These are phyloP conservation scores for Lasioglossum malachurum DNA, from an alignment of 2,888 invertebrate genomes.

Conservation along the genomic window DNA sequence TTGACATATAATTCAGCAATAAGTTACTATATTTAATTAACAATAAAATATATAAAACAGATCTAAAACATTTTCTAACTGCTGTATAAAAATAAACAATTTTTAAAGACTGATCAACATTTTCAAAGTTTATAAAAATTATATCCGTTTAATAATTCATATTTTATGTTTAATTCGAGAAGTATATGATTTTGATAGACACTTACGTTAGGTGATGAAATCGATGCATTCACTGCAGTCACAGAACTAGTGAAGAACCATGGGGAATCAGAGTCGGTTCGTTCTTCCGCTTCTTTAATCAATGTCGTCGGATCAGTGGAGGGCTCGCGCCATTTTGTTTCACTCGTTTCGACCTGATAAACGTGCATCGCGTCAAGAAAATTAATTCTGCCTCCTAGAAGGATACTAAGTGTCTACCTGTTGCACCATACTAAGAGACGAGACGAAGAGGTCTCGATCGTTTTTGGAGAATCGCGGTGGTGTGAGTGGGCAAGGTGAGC, in stretches of 20 bases:
- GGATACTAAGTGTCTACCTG: constrained; percentile 77
- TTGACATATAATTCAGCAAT: neutral
- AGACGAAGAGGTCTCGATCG: constrained; percentile 70
- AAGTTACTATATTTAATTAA: neutral
- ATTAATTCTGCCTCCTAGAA: constrained; percentile 70
- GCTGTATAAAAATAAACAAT: neutral
- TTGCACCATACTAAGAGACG: constrained; percentile 70
- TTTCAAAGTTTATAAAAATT: neutral
- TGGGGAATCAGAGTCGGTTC: neutral
- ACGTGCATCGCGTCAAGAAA: constrained; percentile 54
- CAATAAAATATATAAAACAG: too few species aligned
- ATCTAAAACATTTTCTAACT: neutral
- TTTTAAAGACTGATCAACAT: neutral
- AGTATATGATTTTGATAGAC: neutral
- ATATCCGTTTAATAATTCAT: neutral
- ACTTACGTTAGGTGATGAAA: neutral
- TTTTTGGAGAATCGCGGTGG: constrained; percentile 63
- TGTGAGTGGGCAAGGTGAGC: constrained; percentile 8
- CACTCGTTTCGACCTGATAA: constrained; percentile 47
- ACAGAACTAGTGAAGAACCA: neutral
- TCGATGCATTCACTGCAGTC: neutral
- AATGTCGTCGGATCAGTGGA: neutral
- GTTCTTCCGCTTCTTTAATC: neutral
- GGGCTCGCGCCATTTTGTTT: neutral
- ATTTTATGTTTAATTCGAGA: neutral